Base-by-base conservation (phyloP, 2,888 invertebrate genomes). In the Leptopilina myrica region DNA sequence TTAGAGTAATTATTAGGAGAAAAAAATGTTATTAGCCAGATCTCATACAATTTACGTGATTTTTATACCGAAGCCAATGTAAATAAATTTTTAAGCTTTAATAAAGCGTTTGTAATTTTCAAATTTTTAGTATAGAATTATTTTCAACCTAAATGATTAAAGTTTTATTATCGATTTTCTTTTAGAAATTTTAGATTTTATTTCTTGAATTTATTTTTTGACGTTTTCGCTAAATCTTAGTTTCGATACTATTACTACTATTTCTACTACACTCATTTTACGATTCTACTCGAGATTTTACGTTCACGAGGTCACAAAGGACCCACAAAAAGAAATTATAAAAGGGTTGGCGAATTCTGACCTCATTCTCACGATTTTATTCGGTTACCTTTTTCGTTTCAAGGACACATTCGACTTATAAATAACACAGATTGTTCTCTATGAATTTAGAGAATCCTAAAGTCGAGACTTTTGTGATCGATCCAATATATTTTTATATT, bases 321-420 rank as follows among this genome's bases (percentile, higher is more conserved):
- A 53, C 69, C 69, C 69, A 69, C 49, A 69, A 69, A 69, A 69
- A 69, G 14, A 69, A 66, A 11, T 12, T 26, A n/a, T n/a, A 8
- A 46, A 66, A 69, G 53, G 53, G 53, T 53, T 69, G 20, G 43
- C 26, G 53, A 69, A 26, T 53, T 26, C 69, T 69, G 53, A 53
- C 53, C 69, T 53, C 49, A 69, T 69, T 69, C 69, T 69, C 69
- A 69, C 69, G 69, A 69, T 69, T 67, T 67, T 67, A 67, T 67
- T 69, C 53, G 26, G 53, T 8, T 53, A 33, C 53, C 69, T 69
- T 69, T 8, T 69, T 69, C 14, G 12, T 14, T 53, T 12, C 53
- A 69, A 69, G 69, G 69, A 69, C 69, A 69, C 26, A 49, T 49
- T 49, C 69, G 12, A 69, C 53, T 69, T 69, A 53, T 26, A 69